Conservation (phyloP, 1,140 invertebrate genomes). For the Leptoteleia sp. region DNA sequence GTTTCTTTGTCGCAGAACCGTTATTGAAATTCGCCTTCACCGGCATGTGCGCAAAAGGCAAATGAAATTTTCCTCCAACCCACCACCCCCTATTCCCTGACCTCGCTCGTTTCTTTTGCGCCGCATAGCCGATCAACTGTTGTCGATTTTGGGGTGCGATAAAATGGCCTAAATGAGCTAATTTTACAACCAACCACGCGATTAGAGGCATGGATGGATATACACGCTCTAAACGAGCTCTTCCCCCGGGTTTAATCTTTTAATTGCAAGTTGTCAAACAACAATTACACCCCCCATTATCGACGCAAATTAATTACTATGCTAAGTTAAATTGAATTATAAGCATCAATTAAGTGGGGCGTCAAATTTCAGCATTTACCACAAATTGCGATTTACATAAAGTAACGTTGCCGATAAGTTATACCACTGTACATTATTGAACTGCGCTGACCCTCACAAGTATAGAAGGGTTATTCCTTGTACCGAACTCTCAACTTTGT, state of each 20-base stretch:
- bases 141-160: constrained; percentile 20
- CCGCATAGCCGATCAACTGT: constrained; percentile 6
- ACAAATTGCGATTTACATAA: constrained; percentile 40
- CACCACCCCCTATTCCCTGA: not conserved
- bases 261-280: constrained; percentile 41
- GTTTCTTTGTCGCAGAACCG: constrained; percentile 26
- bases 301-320: constrained; percentile 37
- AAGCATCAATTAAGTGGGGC: constrained; percentile 36
- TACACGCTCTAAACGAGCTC: not conserved
- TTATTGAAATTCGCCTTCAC: constrained; percentile 56
- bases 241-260: constrained; percentile 17
- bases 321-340: constrained; percentile 44
- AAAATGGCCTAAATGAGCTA: constrained; percentile 21
- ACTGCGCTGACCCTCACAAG: too few relatives aligned
- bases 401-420: constrained; percentile 37
- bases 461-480: constrained; percentile 34
- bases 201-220: constrained; percentile 20
- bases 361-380: constrained; percentile 43
- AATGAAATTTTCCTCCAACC: constrained; percentile 17
- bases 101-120: constrained; percentile 15
- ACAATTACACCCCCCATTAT: constrained; percentile 21
- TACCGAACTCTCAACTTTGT: constrained; percentile 27
- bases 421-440: constrained; percentile 38
- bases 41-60: constrained; percentile 3
- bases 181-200: constrained; percentile 22